Evolutionary conservation across 2,888 invertebrate species (phyloP).

Genomic region (Prenolepis imparis): DNA sequence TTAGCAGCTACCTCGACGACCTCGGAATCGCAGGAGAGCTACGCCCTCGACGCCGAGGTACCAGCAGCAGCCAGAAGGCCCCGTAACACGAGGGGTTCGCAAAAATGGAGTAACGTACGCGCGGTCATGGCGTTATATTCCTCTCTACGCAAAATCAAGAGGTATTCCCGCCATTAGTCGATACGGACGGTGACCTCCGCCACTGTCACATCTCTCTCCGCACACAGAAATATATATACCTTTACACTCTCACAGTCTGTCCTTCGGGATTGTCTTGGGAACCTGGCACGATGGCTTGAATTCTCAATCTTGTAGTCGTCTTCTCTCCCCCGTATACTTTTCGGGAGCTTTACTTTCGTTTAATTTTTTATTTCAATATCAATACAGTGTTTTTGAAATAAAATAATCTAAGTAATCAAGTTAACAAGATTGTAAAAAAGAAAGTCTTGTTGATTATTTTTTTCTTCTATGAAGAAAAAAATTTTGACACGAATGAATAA

Average conservation of each 20-base stretch:
- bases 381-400: slow-evolving; percentile 1
- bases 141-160: slow-evolving; percentile 96
- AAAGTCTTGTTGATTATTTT: background rate
- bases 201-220: slow-evolving; percentile 34
- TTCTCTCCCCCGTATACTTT: background rate
- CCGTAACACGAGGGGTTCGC: slow-evolving; percentile 85
- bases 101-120: slow-evolving; percentile 95
- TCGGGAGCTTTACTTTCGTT: background rate
- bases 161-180: slow-evolving; percentile 87
- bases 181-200: slow-evolving; percentile 76
- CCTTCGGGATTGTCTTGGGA: slow-evolving; percentile 2
- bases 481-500: background rate
- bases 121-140: slow-evolving; percentile 96
- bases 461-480: background rate
- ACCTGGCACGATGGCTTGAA: slow-evolving; percentile 20
- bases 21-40: slow-evolving; percentile 83
- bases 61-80: slow-evolving; percentile 79
- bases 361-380: background rate
- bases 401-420: background rate
- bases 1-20: slow-evolving; percentile 83
- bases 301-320: slow-evolving; percentile 5
- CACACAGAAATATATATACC: background rate
- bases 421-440: background rate
- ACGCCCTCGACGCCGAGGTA: slow-evolving; percentile 79
- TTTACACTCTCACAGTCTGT: background rate